phyloP scores from a whole-genome alignment of 2,888 invertebrate species.

The Anorthoa munda region DNA sequence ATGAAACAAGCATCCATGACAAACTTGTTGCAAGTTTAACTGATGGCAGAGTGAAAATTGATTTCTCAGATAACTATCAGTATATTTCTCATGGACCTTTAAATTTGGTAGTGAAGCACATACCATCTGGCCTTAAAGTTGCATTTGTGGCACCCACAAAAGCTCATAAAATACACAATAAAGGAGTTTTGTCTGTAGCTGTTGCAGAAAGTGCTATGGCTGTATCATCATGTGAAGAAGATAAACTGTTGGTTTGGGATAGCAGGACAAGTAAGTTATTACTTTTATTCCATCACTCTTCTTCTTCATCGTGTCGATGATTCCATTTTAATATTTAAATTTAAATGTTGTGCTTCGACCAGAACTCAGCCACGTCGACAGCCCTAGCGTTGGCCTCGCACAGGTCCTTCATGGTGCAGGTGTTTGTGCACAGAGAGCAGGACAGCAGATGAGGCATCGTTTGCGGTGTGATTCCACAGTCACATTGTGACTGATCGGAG shows the following conservation, averaged over 20 bases:
- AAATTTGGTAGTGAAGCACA: constrained; percentile 85
- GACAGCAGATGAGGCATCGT: too few species aligned
- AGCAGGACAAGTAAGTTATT: constrained; percentile 89
- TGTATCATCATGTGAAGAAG: constrained; percentile 91
- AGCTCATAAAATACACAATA: constrained; percentile 85
- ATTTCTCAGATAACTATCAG: constrained; percentile 82
- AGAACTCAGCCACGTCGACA: too few species aligned
- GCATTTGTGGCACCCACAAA: constrained; percentile 90
- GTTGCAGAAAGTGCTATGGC: constrained; percentile 91
- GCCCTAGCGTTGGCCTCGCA: too few species aligned
- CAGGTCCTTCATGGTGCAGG: too few species aligned
- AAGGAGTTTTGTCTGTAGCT: constrained; percentile 91
- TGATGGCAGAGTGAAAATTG: constrained; percentile 86
- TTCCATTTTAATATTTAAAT: too few species aligned
- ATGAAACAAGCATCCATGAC: constrained; percentile 84
- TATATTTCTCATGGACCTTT: constrained; percentile 83
- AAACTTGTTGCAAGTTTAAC: constrained; percentile 80
- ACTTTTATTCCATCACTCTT: too few species aligned
- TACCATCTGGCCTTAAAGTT: constrained; percentile 82
- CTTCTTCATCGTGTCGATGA: too few species aligned
- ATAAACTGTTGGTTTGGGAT: constrained; percentile 92
- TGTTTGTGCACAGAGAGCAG: too few species aligned
- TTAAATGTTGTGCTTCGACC: too few species aligned
- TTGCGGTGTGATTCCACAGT: too few species aligned
- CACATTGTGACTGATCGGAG: too few species aligned